Base-by-base conservation (phyloP, 2,888 invertebrate genomes). In the Byasa hedistus region DNA sequence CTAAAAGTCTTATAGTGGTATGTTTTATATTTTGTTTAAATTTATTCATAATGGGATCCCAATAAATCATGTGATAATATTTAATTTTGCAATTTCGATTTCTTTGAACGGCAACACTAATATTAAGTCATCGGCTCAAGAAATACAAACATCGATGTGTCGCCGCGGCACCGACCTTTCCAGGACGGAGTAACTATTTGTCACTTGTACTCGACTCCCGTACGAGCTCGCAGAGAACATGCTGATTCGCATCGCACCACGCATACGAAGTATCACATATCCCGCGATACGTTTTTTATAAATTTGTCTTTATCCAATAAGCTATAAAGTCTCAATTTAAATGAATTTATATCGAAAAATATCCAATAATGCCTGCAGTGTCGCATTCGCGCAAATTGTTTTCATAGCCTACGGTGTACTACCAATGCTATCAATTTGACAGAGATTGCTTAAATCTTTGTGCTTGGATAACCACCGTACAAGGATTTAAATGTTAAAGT, bases 121-220 rank as follows among this genome's bases (percentile, higher is more conserved):
- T 82, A 90, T 90, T 87, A 89, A 90, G 89, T 84, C 86, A 86
- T 91, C 85, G 87, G 82, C 77, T 80, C 79, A 71, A 78, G 81
- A 84, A 89, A 89, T 86, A 86, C 88, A 87, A 90, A 85, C 84
- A 89, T 89, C 89, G 88, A 89, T 83, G 84, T 82, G 79, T 83
- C 82, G 80, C 80, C 72, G 81, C 83, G 81, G 82, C 84, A 78
- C 85, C 85, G 83, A 84, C 86, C 87, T 89, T 85, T 86, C 83
- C 83, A 80, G 83, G 76, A 83, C 85, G 81, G 84, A 86, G 86
- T 87, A 89, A 89, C 91, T 91, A 91, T 91, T 91, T 91, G 91
- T 91, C 91, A 91, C 91, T 84, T 83, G 83, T 80, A 84, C 84
- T 85, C 80, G 90, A 91, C 91, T 91, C 89, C 91, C 83, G 91